Evolutionary conservation across 2,888 invertebrate species (phyloP).

Genomic region (Pandemis cinnamomeana): DNA sequence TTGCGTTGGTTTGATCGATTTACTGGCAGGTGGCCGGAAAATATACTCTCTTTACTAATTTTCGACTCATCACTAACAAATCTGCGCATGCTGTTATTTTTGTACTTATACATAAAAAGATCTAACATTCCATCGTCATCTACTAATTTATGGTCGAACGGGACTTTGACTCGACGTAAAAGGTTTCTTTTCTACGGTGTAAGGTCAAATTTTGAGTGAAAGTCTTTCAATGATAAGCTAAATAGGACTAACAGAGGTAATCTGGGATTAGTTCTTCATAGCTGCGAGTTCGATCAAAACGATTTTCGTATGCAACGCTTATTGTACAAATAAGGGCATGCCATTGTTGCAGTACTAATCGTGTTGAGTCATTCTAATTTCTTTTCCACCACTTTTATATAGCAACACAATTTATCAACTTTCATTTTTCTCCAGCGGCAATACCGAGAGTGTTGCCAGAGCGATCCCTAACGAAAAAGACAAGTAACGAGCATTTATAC

Average conservation of each 20-base stretch:
- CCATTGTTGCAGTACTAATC: conserved; percentile 83
- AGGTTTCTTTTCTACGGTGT: conserved; percentile 43
- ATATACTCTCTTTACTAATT: conserved; percentile 64
- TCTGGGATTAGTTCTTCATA: conserved; percentile 64
- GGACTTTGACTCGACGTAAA: conserved; percentile 54
- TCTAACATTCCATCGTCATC: conserved; percentile 69
- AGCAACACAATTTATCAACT: conserved; percentile 52
- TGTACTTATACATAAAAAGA: conserved; percentile 61
- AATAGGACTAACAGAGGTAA: conserved; percentile 52
- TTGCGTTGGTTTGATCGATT: conserved; percentile 10
- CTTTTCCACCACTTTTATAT: conserved; percentile 48
- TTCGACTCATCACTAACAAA: conserved; percentile 83
- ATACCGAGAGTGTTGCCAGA: conserved; percentile 71
- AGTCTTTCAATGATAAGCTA: conserved; percentile 49
- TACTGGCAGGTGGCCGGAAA: conserved; percentile 41
- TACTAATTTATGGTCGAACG: conserved; percentile 56
- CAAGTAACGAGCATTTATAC: conserved; percentile 80
- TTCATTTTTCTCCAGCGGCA: conserved; percentile 44
- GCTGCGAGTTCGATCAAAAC: conserved; percentile 61
- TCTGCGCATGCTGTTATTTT: conserved; percentile 58
- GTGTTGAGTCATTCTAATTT: conserved; percentile 74
- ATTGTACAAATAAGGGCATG: conserved; percentile 82
- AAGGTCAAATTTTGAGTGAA: conserved; percentile 47
- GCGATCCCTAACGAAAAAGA: conserved; percentile 77
- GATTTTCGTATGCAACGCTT: conserved; percentile 84